These are phyloP conservation scores for Catonia carolina DNA, from an alignment of 2,888 invertebrate genomes.

Conservation along the genomic window DNA sequence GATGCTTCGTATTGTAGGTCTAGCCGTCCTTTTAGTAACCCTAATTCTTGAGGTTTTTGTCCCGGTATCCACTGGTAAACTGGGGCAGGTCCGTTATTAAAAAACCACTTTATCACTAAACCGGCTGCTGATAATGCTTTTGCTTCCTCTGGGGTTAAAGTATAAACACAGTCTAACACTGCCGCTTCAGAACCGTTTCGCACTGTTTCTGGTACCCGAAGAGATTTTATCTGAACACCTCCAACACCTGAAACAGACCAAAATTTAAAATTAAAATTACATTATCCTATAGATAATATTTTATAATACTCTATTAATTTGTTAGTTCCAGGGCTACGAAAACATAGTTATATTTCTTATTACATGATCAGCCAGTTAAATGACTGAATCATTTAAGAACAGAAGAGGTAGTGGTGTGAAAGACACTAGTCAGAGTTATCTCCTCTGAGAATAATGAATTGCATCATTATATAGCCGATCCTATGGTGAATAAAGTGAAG, in stretches of 20 bases:
- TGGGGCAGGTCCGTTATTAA: conserved; percentile 55
- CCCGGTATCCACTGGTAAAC: conserved; percentile 75
- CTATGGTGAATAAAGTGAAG: no score
- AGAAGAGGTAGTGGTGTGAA: no score
- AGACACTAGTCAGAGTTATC: no score
- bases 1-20: conserved; percentile 60
- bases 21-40: conserved; percentile 49
- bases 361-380: no score
- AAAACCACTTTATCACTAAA: conserved; percentile 70
- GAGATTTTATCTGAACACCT: conserved; percentile 53
- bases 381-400: no score
- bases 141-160: conserved; percentile 50
- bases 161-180: conserved; percentile 65
- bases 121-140: conserved; percentile 46
- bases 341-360: no score
- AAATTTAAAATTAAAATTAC: no score
- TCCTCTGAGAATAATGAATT: no score
- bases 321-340: no score
- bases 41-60: conserved; percentile 58
- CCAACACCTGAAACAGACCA: conserved; percentile 47
- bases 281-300: no score
- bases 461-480: no score
- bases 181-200: conserved; percentile 52
- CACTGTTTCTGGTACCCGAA: conserved; percentile 54
- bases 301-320: no score